Evolutionary conservation across 2,797 vertebrate genomes (phyloP).

Genomic region (Ctenochaetus hawaiiensis): DNA sequence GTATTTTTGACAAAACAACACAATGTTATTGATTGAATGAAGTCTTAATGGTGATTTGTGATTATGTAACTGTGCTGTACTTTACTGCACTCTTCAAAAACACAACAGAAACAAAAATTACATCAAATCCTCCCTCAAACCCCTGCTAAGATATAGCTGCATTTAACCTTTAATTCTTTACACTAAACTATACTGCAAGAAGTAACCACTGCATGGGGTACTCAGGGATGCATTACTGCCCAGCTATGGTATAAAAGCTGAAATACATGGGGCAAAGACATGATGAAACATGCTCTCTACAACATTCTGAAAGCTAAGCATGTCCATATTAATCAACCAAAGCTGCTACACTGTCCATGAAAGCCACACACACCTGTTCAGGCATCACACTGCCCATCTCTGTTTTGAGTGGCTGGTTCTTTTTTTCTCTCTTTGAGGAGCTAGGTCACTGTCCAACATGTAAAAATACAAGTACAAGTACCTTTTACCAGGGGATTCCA

Average conservation of each 20-base stretch:
- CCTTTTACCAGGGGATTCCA: too few relatives aligned
- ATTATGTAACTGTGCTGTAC: not conserved
- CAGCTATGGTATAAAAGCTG: not conserved
- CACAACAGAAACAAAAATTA: not conserved
- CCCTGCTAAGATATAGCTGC: not conserved
- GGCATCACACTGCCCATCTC: too few relatives aligned
- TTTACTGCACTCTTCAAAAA: not conserved
- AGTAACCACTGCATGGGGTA: not conserved
- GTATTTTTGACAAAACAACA: slow-evolving; percentile 5
- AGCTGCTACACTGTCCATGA: too few relatives aligned
- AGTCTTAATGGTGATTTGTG: not conserved
- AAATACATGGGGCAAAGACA: too few relatives aligned
- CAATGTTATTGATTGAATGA: not conserved
- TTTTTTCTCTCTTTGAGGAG: too few relatives aligned
- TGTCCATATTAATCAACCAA: too few relatives aligned
- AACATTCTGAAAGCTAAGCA: too few relatives aligned
- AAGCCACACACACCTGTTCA: too few relatives aligned
- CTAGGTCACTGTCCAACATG: too few relatives aligned
- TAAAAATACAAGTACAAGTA: too few relatives aligned
- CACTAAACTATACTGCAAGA: not conserved
- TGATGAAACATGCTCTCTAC: too few relatives aligned
- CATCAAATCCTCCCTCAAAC: not conserved
- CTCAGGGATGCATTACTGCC: not conserved
- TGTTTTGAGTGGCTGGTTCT: too few relatives aligned
- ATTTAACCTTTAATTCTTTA: not conserved